These are phyloP conservation scores for Asteroscopus sphinx DNA, from an alignment of 2,888 invertebrate species.

Conservation along the genomic window DNA sequence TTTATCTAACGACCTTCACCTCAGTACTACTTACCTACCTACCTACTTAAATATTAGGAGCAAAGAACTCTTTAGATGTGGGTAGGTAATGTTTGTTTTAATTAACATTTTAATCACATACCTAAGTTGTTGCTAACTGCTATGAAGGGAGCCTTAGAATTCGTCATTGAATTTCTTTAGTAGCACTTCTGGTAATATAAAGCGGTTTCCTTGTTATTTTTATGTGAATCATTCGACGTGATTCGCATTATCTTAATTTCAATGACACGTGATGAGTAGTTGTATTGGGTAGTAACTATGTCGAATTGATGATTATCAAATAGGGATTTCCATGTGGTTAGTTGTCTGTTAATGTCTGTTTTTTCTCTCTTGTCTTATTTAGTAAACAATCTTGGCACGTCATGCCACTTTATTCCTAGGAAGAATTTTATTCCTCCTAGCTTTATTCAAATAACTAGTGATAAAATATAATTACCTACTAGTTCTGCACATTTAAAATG, in stretches of 20 bases:
- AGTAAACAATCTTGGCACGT: no score
- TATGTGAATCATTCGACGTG: constrained; percentile 31
- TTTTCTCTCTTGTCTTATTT: no score
- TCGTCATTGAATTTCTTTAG: constrained; percentile 4
- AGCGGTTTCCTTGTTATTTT: constrained; percentile 10
- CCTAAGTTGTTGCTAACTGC: constrained; percentile 1
- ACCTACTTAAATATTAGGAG: not conserved
- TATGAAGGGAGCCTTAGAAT: constrained; percentile 1
- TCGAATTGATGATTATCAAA: constrained; percentile 35
- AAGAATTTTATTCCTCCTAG: no score
- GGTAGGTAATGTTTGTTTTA: constrained; percentile 28
- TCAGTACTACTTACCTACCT: no score
- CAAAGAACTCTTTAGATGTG: constrained; percentile 2
- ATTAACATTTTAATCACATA: constrained; percentile 8
- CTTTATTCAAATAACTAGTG: no score
- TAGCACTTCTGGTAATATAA: constrained; percentile 8
- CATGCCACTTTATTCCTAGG: no score
- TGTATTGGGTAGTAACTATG: constrained; percentile 20
- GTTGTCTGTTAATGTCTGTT: no score
- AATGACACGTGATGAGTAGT: constrained; percentile 16
- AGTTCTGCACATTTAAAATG: no score
- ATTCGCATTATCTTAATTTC: constrained; percentile 4
- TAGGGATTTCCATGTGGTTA: not conserved
- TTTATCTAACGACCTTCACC: constrained; percentile 31
- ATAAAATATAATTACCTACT: no score